These are phyloP conservation scores for Drusus annulatus DNA, from an alignment of 1,140 invertebrate species.

Conservation along the genomic window DNA sequence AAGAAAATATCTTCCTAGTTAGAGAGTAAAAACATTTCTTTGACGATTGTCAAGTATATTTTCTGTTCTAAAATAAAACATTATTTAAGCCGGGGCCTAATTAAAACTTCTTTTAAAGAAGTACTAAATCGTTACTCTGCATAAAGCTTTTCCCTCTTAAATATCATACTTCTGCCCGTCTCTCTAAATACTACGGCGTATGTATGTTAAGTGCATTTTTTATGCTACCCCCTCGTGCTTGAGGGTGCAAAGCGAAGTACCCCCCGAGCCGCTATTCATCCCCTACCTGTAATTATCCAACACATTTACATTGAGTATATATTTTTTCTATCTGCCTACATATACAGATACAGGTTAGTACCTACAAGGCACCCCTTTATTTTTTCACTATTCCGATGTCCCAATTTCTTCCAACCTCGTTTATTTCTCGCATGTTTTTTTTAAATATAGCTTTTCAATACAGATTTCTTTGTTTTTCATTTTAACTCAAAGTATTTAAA, in stretches of 20 bases:
- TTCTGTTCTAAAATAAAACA: too few relatives aligned
- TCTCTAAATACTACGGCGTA: neutral
- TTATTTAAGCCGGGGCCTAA: too few relatives aligned
- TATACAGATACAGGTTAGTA: too few relatives aligned
- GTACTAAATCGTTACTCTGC: neutral
- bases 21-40: too few relatives aligned
- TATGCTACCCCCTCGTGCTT: neutral
- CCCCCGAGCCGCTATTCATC: neutral
- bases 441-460: too few relatives aligned
- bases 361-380: neutral
- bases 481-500: too few relatives aligned
- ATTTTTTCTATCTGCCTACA: neutral
- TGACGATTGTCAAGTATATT: too few relatives aligned
- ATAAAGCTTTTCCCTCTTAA: neutral
- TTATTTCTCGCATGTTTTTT: neutral
- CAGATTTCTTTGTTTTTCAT: too few relatives aligned
- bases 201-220: constrained; percentile 24
- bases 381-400: neutral
- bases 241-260: constrained; percentile 13
- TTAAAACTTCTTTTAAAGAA: too few relatives aligned
- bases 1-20: too few relatives aligned
- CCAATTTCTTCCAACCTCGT: neutral
- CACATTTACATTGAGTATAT: neutral
- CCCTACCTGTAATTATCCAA: constrained; percentile 25
- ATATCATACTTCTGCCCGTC: neutral